Conservation (phyloP, 1,140 invertebrate genomes). For the Drosophila sp. region DNA sequence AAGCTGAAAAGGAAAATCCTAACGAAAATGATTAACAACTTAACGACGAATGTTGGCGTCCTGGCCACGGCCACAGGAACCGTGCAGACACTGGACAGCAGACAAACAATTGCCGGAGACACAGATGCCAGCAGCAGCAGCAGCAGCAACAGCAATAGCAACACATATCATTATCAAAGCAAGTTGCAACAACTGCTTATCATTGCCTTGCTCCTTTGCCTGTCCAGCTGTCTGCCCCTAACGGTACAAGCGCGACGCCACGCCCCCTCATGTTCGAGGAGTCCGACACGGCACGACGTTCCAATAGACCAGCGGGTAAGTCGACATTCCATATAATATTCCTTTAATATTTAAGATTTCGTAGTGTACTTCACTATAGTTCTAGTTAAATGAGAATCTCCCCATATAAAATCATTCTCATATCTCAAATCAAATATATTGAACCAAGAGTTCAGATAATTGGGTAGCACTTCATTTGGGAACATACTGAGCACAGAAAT, state of each 20-base stretch:
- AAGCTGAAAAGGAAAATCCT: constrained; percentile 5
- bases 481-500: too few relatives aligned
- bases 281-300: constrained; percentile 72
- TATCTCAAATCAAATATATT: too few relatives aligned
- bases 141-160: constrained; percentile 15
- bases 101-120: constrained; percentile 27
- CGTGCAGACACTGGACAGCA: constrained; percentile 50
- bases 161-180: constrained; percentile 24
- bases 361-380: too few relatives aligned
- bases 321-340: constrained; percentile 12
- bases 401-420: too few relatives aligned
- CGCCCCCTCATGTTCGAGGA: constrained; percentile 80
- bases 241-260: constrained; percentile 71
- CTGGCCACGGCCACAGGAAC: constrained; percentile 69
- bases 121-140: constrained; percentile 11
- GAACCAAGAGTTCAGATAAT: background rate
- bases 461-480: background rate
- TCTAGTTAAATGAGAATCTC: too few relatives aligned
- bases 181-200: constrained; percentile 69
- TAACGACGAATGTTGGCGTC: constrained; percentile 36
- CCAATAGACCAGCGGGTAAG: constrained; percentile 83
- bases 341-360: too few relatives aligned
- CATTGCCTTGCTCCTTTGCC: constrained; percentile 60
- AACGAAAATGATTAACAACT: constrained; percentile 60
- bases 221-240: constrained; percentile 44